phyloP scores from a whole-genome alignment of 2,113 vertebrate species.

The Cryptomyrus ogoouensis region DNA sequence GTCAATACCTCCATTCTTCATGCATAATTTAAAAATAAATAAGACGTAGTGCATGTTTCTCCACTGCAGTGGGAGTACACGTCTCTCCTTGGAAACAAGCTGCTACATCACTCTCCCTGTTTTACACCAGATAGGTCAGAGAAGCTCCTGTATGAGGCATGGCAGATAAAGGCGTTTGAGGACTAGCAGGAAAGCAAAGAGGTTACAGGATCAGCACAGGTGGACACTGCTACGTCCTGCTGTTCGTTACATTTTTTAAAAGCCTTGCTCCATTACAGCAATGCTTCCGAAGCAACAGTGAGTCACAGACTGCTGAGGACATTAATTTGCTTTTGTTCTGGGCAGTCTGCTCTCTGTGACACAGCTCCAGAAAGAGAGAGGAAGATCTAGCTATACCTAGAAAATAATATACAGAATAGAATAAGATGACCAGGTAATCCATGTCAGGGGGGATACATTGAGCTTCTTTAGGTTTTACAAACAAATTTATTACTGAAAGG shows the following conservation, averaged over 20 bases:
- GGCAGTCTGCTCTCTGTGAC: not conserved
- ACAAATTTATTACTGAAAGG: not conserved
- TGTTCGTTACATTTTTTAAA: not conserved
- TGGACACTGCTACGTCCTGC: not conserved
- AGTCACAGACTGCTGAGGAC: not conserved
- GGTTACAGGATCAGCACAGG: not conserved
- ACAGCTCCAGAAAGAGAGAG: not conserved
- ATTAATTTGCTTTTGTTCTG: not conserved
- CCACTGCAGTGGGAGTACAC: not conserved
- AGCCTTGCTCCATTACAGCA: not conserved
- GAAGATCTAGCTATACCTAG: not conserved
- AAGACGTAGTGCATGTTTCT: not conserved
- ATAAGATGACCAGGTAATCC: not conserved
- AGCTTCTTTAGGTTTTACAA: not conserved
- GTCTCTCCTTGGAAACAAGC: not conserved
- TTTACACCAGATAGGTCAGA: not conserved
- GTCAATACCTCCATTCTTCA: not conserved
- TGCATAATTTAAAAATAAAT: not conserved
- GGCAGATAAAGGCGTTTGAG: not conserved
- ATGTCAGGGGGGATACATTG: not conserved
- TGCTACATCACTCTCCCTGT: not conserved
- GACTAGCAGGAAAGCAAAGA: not conserved
- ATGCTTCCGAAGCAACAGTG: not conserved
- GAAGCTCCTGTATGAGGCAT: not conserved
- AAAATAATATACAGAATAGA: not conserved